Evolutionary conservation across 1,140 invertebrate genomes (phyloP), one percentile per base, ranked within the genome.

Genomic region (Mactra quadrangularis): DNA sequence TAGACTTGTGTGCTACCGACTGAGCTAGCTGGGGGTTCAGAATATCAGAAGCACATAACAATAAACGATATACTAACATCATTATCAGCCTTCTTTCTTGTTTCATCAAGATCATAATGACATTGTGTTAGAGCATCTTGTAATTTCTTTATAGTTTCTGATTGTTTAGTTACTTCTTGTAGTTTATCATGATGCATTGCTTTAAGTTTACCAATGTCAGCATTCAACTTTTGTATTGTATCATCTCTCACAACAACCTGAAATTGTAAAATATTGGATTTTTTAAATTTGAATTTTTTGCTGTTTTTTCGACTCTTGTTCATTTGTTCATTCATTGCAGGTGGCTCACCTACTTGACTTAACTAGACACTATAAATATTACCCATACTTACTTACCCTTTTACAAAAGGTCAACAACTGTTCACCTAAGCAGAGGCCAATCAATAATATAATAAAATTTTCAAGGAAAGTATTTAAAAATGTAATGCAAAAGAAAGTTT

Each of bases 61-160:
- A n/a, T n/a, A n/a, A n/a, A n/a, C n/a, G n/a, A n/a, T n/a, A n/a
- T n/a, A 47, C 87, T 88, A 76, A 91, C 91, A 66, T 92, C 90
- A 25, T 89, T 87, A 11, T 91, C 91, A 17, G 83, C 66, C 50
- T 88, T 77, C 72, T 87, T 90, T 11, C 87, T 82, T 0, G 82
- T 84, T n/a, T 89, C 86, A 82, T 91, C 90, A 9, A 91, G 84
- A 52, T 92, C 91, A 41, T 87, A 71, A 53, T 92, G 91, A 79
- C 88, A 88, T 60, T 90, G 90, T 29, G 88, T 89, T 27, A 92
- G 74, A n/a, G 88, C 89, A 19, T 90, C 90, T 84, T 92, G 90
- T 31, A 92, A 84, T 81, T 89, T 89, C 62, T 89, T 91, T 25
- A 92, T 89, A 31, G 90, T 89, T 60, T 92, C 91, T 17, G 87